Percentiles rank a stretch among this genome's conserved stretches.
Conservation (phyloP, 2,888 invertebrate species). For the Ischnus inquisitorius region DNA sequence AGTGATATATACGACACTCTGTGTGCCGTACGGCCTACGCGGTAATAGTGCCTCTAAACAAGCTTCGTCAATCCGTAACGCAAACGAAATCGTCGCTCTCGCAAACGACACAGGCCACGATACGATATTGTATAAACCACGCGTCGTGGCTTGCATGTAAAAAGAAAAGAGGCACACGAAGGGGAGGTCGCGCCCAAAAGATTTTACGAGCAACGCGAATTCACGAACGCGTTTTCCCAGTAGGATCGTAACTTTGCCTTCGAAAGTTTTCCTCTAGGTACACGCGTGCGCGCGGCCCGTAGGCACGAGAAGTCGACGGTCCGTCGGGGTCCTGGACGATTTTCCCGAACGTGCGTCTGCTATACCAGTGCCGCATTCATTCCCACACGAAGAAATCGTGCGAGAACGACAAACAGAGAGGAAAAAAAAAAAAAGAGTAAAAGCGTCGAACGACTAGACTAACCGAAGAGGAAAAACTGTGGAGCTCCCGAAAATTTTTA, state of each 20-base stretch:
- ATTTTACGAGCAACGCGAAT: constrained; percentile 63
- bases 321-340: neutral
- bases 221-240: constrained; percentile 48
- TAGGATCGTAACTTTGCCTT: constrained; percentile 49
- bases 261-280: constrained; percentile 27
- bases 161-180: constrained; percentile 21
- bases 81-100: constrained; percentile 45
- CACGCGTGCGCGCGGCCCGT: neutral
- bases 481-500: constrained; percentile 62
- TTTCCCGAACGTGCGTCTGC: neutral
- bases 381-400: neutral
- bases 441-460: constrained; percentile 14
- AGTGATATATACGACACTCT: neutral
- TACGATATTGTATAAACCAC: constrained; percentile 40
- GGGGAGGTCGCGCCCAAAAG: constrained; percentile 44
- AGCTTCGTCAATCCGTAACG: constrained; percentile 42
- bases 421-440: constrained; percentile 8
- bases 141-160: constrained; percentile 17
- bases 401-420: constrained; percentile 16
- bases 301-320: constrained; percentile 11
- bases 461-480: constrained; percentile 50
- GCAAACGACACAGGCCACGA: constrained; percentile 25
- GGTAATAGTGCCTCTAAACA: constrained; percentile 7
- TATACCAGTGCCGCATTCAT: neutral
- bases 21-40: constrained; percentile 15